Conservation (phyloP, 2,888 invertebrate species). For the Rotaria sp. region DNA sequence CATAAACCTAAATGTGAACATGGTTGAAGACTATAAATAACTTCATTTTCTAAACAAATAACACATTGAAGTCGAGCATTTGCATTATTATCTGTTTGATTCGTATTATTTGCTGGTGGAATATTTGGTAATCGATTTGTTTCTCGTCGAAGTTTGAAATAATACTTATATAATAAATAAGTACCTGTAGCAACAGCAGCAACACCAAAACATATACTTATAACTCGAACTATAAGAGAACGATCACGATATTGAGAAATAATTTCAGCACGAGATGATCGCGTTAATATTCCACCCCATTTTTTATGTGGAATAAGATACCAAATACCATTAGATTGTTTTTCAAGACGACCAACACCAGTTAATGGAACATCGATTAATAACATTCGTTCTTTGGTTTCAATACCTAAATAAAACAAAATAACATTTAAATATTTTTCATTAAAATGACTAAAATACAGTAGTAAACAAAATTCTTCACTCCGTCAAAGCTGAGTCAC, state of each 20-base stretch:
- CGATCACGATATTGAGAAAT: background rate
- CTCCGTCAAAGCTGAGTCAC: too few species aligned
- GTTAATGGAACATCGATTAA: background rate
- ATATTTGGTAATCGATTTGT: background rate
- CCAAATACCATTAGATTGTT: background rate
- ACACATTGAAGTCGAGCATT: background rate
- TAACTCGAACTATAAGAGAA: background rate
- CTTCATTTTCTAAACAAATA: conserved; percentile 19
- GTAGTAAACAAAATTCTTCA: too few species aligned
- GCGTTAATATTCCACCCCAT: conserved; percentile 7
- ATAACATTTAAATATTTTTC: too few species aligned
- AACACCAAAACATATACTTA: background rate
- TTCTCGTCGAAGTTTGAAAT: background rate
- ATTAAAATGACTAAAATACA: too few species aligned
- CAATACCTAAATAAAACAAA: background rate
- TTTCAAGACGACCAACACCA: background rate
- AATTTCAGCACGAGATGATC: conserved; percentile 4
- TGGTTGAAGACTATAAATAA: conserved; percentile 10
- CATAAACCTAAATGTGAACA: conserved; percentile 23
- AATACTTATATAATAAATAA: background rate
- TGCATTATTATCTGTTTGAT: background rate
- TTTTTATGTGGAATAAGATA: background rate
- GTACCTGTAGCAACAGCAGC: background rate
- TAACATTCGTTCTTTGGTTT: conserved; percentile 1
- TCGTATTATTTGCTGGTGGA: background rate